Base-by-base conservation (phyloP, 2,888 invertebrate genomes). In the Nymphalis polychloros region DNA sequence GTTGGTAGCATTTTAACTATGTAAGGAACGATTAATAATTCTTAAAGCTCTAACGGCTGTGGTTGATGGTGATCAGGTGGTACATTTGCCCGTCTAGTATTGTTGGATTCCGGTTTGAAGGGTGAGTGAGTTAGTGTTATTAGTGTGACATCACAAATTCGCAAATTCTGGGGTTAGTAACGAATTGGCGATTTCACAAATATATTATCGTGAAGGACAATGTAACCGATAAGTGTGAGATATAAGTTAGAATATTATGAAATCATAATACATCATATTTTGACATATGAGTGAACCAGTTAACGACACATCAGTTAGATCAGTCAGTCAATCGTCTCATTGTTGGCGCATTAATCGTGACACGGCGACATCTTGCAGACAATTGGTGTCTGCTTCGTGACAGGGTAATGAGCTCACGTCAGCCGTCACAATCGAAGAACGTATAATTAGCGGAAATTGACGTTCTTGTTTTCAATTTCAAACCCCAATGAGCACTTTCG, bases 381-480 rank as follows among this genome's bases (percentile, higher is more conserved):
- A 73, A 74, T 71, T 69, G 68, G 69, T 72, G 68, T 70, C 69
- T 74, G 68, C 77, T 80, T 78, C 79, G 81, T 82, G 85, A 83
- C 84, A 82, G 80, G 79, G 78, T 89, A 88, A 88, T 86, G 82
- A 87, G 86, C 81, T 83, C 83, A 84, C 85, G 84, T 59, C 79
- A 79, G 76, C 64, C 60, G 63, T 74, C 79, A 74, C 75, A 75
- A 70, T 72, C 78, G 79, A 80, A 84, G 84, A 84, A 82, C 86
- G 87, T 81, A 87, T 89, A 89, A 90, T 90, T 90, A 90, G 88
- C 89, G 88, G 84, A 78, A 78, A 76, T 84, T 86, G 88, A 89
- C 84, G 87, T 87, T 86, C 85, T 84, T 86, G 86, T 84, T 88
- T 89, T 88, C 89, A 90, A 89, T 91, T 90, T 90, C 86, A 89